These are phyloP conservation scores for Hypsopygia costalis DNA, from an alignment of 2,888 invertebrate genomes.

Conservation along the genomic window DNA sequence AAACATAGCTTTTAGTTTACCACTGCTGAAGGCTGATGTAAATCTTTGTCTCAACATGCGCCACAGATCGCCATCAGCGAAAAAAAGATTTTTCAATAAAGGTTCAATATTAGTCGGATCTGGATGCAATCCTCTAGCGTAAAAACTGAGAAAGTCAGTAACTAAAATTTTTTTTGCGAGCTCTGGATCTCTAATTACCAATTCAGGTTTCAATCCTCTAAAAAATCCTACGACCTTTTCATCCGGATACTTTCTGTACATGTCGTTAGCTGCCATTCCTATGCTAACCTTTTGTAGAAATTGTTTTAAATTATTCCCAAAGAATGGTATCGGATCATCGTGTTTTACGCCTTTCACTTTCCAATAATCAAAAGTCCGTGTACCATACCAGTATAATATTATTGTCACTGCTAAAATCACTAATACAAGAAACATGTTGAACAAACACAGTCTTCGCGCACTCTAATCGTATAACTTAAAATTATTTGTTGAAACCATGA, in stretches of 20 bases:
- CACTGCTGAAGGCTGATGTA: constrained; percentile 34
- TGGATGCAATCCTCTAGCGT: constrained; percentile 27
- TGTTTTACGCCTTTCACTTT: constrained; percentile 53
- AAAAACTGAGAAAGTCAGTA: constrained; percentile 32
- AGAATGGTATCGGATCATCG: constrained; percentile 40
- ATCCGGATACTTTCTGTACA: constrained; percentile 25
- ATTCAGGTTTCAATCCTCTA: constrained; percentile 20
- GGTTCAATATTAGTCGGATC: constrained; percentile 26
- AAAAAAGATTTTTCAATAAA: constrained; percentile 31
- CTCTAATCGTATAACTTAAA: no score
- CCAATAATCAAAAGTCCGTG: constrained; percentile 55
- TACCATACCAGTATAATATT: constrained; percentile 45
- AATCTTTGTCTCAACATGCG: constrained; percentile 35
- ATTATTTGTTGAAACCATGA: no score
- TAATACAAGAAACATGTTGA: neutral
- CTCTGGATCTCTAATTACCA: constrained; percentile 31
- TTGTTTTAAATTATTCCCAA: constrained; percentile 18
- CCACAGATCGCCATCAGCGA: constrained; percentile 40
- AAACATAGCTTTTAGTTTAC: constrained; percentile 37
- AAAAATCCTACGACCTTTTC: constrained; percentile 34
- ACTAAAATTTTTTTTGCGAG: constrained; percentile 28
- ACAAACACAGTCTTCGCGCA: no score
- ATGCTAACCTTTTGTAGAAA: constrained; percentile 19
- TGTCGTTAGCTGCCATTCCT: constrained; percentile 20
- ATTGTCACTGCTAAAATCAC: neutral